phyloP scores from a whole-genome alignment of 2,888 invertebrate species.

The Onthophagus sagittarius region DNA sequence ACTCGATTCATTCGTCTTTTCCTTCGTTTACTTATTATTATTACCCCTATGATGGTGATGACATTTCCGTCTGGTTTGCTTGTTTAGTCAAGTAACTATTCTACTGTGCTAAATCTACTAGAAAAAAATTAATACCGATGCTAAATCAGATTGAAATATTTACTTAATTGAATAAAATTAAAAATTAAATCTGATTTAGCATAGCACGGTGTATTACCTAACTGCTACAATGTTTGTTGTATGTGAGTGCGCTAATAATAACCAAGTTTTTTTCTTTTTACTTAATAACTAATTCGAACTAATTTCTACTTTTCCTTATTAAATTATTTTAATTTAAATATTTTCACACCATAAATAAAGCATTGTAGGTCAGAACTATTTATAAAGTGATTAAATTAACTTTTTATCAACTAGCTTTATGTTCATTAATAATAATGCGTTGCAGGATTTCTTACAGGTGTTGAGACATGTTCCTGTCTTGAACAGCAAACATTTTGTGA shows the following conservation, averaged over 20 bases:
- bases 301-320: conserved; percentile 1
- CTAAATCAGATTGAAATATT: background rate
- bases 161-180: no score
- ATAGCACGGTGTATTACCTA: conserved; percentile 3
- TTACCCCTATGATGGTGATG: conserved; percentile 18
- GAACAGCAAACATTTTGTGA: background rate
- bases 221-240: conserved; percentile 1
- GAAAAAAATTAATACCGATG: background rate
- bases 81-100: conserved; percentile 49
- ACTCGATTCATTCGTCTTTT: conserved; percentile 23
- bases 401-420: background rate
- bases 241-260: conserved; percentile 5
- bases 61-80: conserved; percentile 23
- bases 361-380: background rate
- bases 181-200: background rate
- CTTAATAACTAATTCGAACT: background rate
- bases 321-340: background rate
- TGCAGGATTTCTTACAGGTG: conserved; percentile 15
- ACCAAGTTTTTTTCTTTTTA: background rate
- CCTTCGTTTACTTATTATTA: background rate
- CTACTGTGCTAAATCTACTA: conserved; percentile 34
- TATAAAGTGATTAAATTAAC: no score
- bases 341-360: background rate
- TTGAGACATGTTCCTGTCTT: background rate
- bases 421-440: background rate